These are phyloP conservation scores for Poeciliopsis occidentalis DNA, from an alignment of 2,113 vertebrate species.

Conservation along the genomic window DNA sequence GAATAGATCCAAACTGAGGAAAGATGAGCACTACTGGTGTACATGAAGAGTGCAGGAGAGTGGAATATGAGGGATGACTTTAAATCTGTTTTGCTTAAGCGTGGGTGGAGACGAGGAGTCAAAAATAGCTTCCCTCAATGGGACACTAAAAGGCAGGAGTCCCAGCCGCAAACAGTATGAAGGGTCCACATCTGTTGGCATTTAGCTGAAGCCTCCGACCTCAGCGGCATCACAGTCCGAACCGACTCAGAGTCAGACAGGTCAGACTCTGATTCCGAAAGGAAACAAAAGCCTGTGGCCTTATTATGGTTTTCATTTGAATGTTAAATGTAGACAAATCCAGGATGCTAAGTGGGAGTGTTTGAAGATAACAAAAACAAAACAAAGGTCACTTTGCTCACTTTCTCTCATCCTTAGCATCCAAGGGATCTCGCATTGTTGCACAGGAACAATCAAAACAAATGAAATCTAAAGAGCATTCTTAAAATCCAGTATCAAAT, in stretches of 20 bases:
- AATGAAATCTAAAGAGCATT: not conserved
- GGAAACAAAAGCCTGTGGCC: slow-evolving; percentile 18
- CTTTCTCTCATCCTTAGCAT: not conserved
- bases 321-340: slow-evolving; percentile 53
- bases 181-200: slow-evolving; percentile 41
- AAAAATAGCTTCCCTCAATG: slow-evolving; percentile 17
- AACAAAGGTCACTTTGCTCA: not conserved
- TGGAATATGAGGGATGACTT: not conserved
- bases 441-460: not conserved
- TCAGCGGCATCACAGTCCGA: slow-evolving; percentile 16
- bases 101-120: slow-evolving; percentile 1
- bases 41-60: not conserved
- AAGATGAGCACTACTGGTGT: not conserved
- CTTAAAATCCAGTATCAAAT: too few relatives aligned
- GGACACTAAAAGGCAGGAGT: slow-evolving; percentile 20
- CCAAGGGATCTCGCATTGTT: not conserved
- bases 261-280: slow-evolving; percentile 3
- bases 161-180: slow-evolving; percentile 9
- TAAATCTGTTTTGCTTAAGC: slow-evolving; percentile 1
- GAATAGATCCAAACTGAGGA: not conserved
- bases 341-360: not conserved
- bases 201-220: slow-evolving; percentile 55
- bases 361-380: not conserved
- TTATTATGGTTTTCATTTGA: slow-evolving; percentile 43
- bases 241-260: not conserved